Conservation (phyloP, 2,113 vertebrate species). For the Poeciliopsis prolifica region DNA sequence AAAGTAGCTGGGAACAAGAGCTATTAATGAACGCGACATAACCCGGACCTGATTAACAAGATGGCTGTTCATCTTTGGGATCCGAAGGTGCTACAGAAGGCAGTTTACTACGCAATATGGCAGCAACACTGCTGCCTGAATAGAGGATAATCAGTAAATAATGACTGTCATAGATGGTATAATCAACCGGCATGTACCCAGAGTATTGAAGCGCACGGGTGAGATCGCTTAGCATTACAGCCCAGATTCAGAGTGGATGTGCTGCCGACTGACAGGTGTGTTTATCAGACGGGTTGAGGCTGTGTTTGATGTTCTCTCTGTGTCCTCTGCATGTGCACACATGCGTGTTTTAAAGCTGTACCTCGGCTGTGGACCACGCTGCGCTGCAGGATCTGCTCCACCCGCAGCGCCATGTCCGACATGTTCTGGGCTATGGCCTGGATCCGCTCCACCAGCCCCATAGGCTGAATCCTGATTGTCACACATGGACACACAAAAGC, state of each 20-base stretch:
- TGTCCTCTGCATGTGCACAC: not conserved
- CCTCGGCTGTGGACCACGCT: constrained; percentile 86
- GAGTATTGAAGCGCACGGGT: not conserved
- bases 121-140: not conserved
- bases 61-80: constrained; percentile 44
- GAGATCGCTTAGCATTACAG: not conserved
- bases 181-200: constrained; percentile 27
- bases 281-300: not conserved
- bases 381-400: constrained; percentile 94
- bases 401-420: constrained; percentile 90
- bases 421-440: constrained; percentile 98
- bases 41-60: constrained; percentile 30
- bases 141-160: constrained; percentile 24
- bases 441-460: constrained; percentile 91
- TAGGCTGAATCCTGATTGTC: constrained; percentile 83
- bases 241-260: constrained; percentile 15
- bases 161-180: constrained; percentile 49
- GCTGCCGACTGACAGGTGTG: not conserved
- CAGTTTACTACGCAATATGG: constrained; percentile 7
- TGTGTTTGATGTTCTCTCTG: constrained; percentile 23
- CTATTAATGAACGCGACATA: constrained; percentile 43
- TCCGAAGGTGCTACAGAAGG: constrained; percentile 38
- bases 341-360: constrained; percentile 43
- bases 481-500: constrained; percentile 17
- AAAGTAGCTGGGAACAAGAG: constrained; percentile 39